Evolutionary conservation across 2,797 vertebrate species (phyloP).

Genomic region (Taenioides sp.): DNA sequence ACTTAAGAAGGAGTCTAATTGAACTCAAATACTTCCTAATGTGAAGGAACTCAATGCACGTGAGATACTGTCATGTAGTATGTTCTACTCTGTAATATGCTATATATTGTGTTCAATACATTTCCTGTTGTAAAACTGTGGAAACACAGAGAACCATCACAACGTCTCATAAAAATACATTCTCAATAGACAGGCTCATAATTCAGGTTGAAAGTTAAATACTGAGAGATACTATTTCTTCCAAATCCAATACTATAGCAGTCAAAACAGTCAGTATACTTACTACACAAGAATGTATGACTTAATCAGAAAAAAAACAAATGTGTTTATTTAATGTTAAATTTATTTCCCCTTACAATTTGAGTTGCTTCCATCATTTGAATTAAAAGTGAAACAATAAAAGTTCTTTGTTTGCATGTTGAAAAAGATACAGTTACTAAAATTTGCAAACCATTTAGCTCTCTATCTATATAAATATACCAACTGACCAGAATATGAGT

Average conservation of each 20-base stretch:
- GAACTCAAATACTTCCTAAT: slow-evolving; percentile 62
- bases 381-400: background rate
- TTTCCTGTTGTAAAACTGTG: background rate
- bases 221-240: no score
- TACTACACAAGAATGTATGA: no score
- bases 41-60: slow-evolving; percentile 51
- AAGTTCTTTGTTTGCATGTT: background rate
- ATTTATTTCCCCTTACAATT: no score
- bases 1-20: slow-evolving; percentile 67
- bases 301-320: no score
- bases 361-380: background rate
- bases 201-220: no score
- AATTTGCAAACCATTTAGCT: background rate
- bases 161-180: no score
- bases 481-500: background rate
- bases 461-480: background rate
- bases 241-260: no score
- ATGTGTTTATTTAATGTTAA: no score
- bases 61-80: slow-evolving; percentile 33
- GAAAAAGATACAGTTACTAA: no score
- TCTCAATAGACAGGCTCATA: no score
- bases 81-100: background rate
- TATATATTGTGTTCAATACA: background rate
- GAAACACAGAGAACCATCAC: background rate
- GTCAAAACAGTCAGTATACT: no score